Base-by-base conservation (phyloP, 2,797 vertebrate genomes). In the Alectoris magna region DNA sequence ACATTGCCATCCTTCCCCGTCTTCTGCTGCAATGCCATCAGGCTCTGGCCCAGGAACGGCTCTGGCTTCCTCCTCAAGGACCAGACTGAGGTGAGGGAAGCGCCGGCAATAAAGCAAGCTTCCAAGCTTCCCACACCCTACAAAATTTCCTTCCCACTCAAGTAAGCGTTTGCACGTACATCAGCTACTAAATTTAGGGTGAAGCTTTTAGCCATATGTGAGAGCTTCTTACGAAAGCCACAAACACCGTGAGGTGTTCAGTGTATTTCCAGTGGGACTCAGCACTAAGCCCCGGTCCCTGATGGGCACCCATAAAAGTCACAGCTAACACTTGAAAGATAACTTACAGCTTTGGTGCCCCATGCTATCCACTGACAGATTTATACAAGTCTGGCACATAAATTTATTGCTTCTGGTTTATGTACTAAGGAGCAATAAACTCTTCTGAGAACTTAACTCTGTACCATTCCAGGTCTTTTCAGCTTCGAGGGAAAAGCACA, bases 71-170 rank as follows among this genome's bases (percentile, higher is more conserved):
- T 29, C 43, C 72, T 14, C 3, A 0, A 55, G 73, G 66, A 74
- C 23, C 0, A 0, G 79, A 43, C 0, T 10, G 63, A 85, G 87
- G 82, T 34, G 90, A 83, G 86, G 69, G 82, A 94, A 88, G 82
- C 5, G 4, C 5, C 0, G 48, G 26, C 60, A 68, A 83, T 10
- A 39, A 78, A 82, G n/a, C 18, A 5, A 62, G 77, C 77, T 68
- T 60, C 93, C 21, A 5, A 59, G 77, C 80, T 68, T 60, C 92
- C 87, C 72, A 85, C 15, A 4, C 84, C 91, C 88, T 88, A 18
- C 68, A 95, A 90, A 80, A 44, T 67, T 67, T 78, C 94, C 88
- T 95, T 94, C 87, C 91, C 91, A 39, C 87, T 70, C 91, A 56
- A 12, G 23, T 10, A 49, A 73, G 80, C 10, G 5, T 23, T 74